These are phyloP conservation scores for Drosophila acutilabella DNA, from an alignment of 2,888 invertebrate species.

Conservation along the genomic window DNA sequence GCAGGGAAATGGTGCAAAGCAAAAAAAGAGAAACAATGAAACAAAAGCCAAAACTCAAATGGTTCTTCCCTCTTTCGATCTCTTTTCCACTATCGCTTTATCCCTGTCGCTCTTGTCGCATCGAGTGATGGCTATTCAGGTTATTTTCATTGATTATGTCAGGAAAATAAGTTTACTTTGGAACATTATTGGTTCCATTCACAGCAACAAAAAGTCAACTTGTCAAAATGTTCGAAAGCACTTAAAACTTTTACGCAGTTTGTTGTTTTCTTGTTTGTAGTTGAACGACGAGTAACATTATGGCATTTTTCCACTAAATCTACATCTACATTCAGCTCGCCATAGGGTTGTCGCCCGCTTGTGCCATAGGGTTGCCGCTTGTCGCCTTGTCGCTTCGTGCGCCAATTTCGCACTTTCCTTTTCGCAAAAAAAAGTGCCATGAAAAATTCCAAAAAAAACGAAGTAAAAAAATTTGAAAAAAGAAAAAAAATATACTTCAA, in stretches of 20 bases:
- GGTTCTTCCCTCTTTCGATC: not conserved
- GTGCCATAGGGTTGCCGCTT: conserved; percentile 18
- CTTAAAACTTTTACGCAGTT: conserved; percentile 74
- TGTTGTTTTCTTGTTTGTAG: conserved; percentile 59
- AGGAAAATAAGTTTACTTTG: conserved; percentile 70
- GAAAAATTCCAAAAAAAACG: conserved; percentile 41
- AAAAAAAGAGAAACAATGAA: conserved; percentile 1
- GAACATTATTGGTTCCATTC: conserved; percentile 70
- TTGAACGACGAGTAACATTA: conserved; percentile 54
- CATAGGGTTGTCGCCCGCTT: not conserved
- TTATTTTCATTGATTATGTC: conserved; percentile 71
- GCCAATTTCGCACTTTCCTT: conserved; percentile 70
- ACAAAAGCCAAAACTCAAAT: conserved; percentile 8
- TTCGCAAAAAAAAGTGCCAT: conserved; percentile 42
- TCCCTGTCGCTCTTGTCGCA: not conserved
- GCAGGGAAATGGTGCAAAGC: not conserved
- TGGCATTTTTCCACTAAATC: conserved; percentile 68
- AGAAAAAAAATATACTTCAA: conserved; percentile 30
- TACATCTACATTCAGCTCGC: conserved; percentile 24
- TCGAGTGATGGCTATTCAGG: conserved; percentile 45
- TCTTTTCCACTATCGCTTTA: not conserved
- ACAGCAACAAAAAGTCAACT: conserved; percentile 71
- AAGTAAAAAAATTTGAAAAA: not conserved
- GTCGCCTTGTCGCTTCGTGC: conserved; percentile 32
- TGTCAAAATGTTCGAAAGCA: conserved; percentile 78